Conservation (phyloP, 2,113 vertebrate genomes). For the Colius striatus region DNA sequence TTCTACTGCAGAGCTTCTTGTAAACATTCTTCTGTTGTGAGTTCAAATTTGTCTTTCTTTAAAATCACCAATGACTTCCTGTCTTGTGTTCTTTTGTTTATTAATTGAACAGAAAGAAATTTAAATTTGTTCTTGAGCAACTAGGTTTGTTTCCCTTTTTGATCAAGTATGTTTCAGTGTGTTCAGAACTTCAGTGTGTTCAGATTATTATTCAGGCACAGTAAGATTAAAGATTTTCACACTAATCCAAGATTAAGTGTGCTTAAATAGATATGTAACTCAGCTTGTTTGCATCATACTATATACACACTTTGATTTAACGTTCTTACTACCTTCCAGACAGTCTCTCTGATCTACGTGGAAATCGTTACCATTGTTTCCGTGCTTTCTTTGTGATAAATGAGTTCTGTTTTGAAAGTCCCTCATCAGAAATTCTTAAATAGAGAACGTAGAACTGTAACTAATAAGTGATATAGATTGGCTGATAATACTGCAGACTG, state of each 20-base stretch:
- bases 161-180: neutral
- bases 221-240: neutral
- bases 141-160: neutral
- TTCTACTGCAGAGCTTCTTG: neutral
- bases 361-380: neutral
- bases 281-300: neutral
- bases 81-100: neutral
- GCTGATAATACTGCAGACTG: neutral
- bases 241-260: neutral
- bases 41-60: neutral
- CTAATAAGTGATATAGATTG: neutral
- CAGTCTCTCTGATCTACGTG: neutral
- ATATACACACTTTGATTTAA: neutral
- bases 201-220: neutral
- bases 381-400: neutral
- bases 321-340: neutral
- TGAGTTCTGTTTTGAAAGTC: neutral
- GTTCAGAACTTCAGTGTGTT: neutral
- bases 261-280: neutral
- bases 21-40: neutral
- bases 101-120: neutral
- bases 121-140: neutral
- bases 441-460: neutral
- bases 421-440: neutral
- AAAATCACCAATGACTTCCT: neutral